These are phyloP conservation scores for Mellilla xanthometata DNA, from an alignment of 2,888 invertebrate species.

Conservation along the genomic window DNA sequence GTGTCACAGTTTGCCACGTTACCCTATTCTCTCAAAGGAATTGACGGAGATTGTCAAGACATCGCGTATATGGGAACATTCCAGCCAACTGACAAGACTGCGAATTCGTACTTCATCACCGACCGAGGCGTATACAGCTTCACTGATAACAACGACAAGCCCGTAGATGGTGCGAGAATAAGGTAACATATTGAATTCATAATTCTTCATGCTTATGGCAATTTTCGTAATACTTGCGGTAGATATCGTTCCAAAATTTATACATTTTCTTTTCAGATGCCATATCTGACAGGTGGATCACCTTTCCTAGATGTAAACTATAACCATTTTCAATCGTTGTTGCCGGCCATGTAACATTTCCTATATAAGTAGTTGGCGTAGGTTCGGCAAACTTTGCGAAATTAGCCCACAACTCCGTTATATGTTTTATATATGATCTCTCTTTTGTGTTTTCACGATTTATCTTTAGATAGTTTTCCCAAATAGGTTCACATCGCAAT, in stretches of 20 bases:
- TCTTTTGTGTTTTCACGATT: slow-evolving; percentile 49
- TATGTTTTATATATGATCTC: slow-evolving; percentile 56
- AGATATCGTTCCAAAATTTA: slow-evolving; percentile 63
- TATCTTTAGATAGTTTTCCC: slow-evolving; percentile 55
- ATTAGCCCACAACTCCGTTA: slow-evolving; percentile 72
- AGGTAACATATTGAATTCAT: slow-evolving; percentile 51
- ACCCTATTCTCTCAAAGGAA: slow-evolving; percentile 60
- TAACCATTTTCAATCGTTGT: slow-evolving; percentile 48
- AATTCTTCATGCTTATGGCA: slow-evolving; percentile 60
- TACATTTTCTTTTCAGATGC: slow-evolving; percentile 52
- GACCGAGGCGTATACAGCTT: slow-evolving; percentile 51
- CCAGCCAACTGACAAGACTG: slow-evolving; percentile 54
- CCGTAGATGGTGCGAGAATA: slow-evolving; percentile 60
- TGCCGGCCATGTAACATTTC: slow-evolving; percentile 53
- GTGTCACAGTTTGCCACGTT: slow-evolving; percentile 43
- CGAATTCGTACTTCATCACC: slow-evolving; percentile 67
- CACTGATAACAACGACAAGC: slow-evolving; percentile 70
- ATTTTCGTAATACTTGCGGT: slow-evolving; percentile 51
- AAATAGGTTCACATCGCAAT: slow-evolving; percentile 68
- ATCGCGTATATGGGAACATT: slow-evolving; percentile 47
- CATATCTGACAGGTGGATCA: slow-evolving; percentile 41
- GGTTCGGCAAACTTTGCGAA: slow-evolving; percentile 73
- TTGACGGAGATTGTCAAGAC: slow-evolving; percentile 45
- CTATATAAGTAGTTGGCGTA: slow-evolving; percentile 41
- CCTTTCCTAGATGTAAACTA: slow-evolving; percentile 51